These are phyloP conservation scores for Datnioides undecimradiatus DNA, from an alignment of 2,113 vertebrate genomes.

Conservation along the genomic window DNA sequence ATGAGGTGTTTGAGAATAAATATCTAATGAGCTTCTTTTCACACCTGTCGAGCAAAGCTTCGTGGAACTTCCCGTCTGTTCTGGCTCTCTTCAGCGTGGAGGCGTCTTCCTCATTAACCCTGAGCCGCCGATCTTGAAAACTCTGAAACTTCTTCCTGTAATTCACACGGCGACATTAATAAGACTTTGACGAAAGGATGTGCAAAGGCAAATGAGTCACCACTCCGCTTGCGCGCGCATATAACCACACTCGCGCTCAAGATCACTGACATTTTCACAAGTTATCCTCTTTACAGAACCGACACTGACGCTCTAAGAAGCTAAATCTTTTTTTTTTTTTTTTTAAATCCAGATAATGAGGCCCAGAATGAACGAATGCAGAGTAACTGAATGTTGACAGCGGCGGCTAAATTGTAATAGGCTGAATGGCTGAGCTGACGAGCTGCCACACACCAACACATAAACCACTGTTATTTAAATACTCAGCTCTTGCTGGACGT, in stretches of 20 bases:
- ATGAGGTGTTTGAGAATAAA: background rate
- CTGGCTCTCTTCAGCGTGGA: conserved; percentile 90
- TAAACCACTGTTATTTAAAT: background rate
- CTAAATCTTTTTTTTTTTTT: too few species aligned
- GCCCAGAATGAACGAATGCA: conserved; percentile 15
- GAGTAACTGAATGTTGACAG: conserved; percentile 19
- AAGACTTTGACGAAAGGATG: background rate
- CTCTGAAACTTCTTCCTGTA: conserved; percentile 98
- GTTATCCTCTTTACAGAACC: background rate
- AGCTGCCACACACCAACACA: conserved; percentile 16
- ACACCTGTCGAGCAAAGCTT: conserved; percentile 94
- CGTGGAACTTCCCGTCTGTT: conserved; percentile 94
- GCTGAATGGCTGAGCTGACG: background rate
- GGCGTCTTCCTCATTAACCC: conserved; percentile 92
- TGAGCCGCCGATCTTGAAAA: conserved; percentile 95
- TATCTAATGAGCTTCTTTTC: conserved; percentile 12
- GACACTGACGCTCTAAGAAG: conserved; percentile 6
- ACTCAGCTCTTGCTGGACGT: background rate
- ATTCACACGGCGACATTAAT: background rate
- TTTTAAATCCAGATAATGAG: conserved; percentile 1
- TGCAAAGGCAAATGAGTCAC: background rate
- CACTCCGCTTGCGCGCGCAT: background rate
- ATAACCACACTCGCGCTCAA: background rate
- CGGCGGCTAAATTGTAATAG: background rate
- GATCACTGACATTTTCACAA: background rate